Evolutionary conservation across 2,888 invertebrate genomes (phyloP).

Genomic region (Eustalomyia histrio): DNA sequence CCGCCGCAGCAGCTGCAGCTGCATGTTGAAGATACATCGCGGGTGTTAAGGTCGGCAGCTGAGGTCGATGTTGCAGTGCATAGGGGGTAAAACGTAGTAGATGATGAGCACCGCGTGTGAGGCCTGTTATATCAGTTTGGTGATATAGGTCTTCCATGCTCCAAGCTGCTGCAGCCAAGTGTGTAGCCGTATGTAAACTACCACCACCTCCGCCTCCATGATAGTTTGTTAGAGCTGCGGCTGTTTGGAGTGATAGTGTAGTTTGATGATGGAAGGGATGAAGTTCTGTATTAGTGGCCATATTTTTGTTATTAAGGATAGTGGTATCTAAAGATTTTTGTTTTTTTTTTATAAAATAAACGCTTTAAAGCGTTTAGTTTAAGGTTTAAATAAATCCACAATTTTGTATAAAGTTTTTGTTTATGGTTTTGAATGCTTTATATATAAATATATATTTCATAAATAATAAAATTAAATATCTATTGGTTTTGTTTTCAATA

Average conservation of each 20-base stretch:
- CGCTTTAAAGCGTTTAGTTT: slow-evolving; percentile 33
- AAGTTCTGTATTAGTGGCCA: slow-evolving; percentile 78
- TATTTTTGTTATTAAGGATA: slow-evolving; percentile 52
- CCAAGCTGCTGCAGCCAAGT: slow-evolving; percentile 70
- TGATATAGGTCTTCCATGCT: slow-evolving; percentile 77
- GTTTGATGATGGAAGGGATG: slow-evolving; percentile 79
- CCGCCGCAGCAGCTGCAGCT: slow-evolving; percentile 73
- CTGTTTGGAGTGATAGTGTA: slow-evolving; percentile 76
- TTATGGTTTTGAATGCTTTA: slow-evolving; percentile 3
- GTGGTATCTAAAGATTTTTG: not conserved
- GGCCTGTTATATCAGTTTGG: slow-evolving; percentile 79
- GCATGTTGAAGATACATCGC: slow-evolving; percentile 76
- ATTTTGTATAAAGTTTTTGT: slow-evolving; percentile 9
- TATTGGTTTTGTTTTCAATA: slow-evolving; percentile 8
- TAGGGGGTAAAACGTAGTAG: slow-evolving; percentile 82
- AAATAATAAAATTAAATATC: slow-evolving; percentile 1
- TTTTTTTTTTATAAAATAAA: slow-evolving; percentile 15
- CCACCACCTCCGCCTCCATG: slow-evolving; percentile 74
- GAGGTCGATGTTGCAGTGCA: slow-evolving; percentile 85
- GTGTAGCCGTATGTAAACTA: slow-evolving; percentile 69
- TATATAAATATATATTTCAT: not conserved
- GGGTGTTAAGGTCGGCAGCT: slow-evolving; percentile 76
- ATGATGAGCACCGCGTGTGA: slow-evolving; percentile 78
- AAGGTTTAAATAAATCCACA: slow-evolving; percentile 12
- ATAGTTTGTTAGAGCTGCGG: slow-evolving; percentile 76